Percentiles rank a stretch among this genome's conserved stretches.
phyloP scores from a whole-genome alignment of 2,888 invertebrate genomes.

The Agapostemon virescens region DNA sequence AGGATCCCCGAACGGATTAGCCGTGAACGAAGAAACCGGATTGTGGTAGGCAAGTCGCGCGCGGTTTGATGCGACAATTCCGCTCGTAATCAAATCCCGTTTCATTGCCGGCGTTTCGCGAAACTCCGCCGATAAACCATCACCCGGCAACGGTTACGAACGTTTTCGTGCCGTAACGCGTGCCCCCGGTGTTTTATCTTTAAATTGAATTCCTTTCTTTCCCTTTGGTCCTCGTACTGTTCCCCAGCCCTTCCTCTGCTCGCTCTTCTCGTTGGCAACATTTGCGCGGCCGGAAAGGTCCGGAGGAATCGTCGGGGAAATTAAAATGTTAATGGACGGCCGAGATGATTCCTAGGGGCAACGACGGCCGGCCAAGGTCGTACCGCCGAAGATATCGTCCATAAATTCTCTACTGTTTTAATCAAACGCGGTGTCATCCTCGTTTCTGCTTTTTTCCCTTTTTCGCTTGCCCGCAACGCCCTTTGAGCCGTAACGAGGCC shows the following conservation, averaged over 20 bases:
- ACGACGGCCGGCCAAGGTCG: not conserved
- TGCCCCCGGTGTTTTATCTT: conserved; percentile 32
- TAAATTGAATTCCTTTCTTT: conserved; percentile 51
- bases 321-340: conserved; percentile 59
- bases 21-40: not conserved
- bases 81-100: conserved; percentile 61
- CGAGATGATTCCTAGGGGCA: conserved; percentile 29
- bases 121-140: conserved; percentile 39
- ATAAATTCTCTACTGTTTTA: conserved; percentile 48
- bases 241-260: not conserved
- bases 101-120: conserved; percentile 48
- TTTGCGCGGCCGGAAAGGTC: not conserved
- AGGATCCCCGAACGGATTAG: not conserved
- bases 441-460: not conserved
- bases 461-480: not conserved
- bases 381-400: conserved; percentile 27
- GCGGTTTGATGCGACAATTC: conserved; percentile 13
- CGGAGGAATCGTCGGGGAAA: conserved; percentile 37
- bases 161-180: conserved; percentile 33
- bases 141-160: conserved; percentile 27
- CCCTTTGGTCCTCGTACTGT: no score
- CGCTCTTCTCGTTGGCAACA: not conserved
- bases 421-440: conserved; percentile 31
- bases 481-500: conserved; percentile 5
- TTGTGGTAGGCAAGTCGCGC: conserved; percentile 16